Evolutionary conservation across 2,888 invertebrate species (phyloP), one percentile per base, ranked within the genome.

Genomic region (Stenichneumon culpator): DNA sequence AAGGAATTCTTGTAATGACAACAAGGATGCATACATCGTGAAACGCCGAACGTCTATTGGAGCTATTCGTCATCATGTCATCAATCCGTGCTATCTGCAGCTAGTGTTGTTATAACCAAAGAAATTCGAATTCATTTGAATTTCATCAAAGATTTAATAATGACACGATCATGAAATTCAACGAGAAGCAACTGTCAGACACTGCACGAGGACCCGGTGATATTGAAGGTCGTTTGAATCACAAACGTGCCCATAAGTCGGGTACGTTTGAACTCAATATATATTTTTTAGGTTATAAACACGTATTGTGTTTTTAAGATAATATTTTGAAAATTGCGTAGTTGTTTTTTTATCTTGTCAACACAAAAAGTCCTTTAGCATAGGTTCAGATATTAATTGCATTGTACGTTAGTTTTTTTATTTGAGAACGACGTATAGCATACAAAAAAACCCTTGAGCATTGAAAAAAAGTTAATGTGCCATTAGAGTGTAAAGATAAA

Each of bases 151-250:
- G 25, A 69, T 54, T 16, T 16, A 70, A 79, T 60, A 73, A 80
- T 84, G 72, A 57, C 28, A 52, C 90, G 91, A 94, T 93, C 94
- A 97, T 97, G 97, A 96, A 96, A 94, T 96, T 96, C 94, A 97
- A 97, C 93, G 95, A 96, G 87, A 96, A 95, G 92, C 97, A 97
- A 94, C 94, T 97, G 86, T 95, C 95, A 90, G 95, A 95, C 87
- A 92, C 96, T 92, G 96, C 96, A 93, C 95, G 95, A 91, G 95
- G 95, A 50, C 92, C 94, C 83, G 95, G 95, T 86, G 95, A 95
- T 84, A 95, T 97, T 85, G 97, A 97, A 94, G 97, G 97, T 84
- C 95, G 97, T 93, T 94, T 97, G 88, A 96, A 96, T 92, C 96
- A 97, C 92, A 96, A 96, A 94, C 90, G 93, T 89, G 90, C 94